Conservation (phyloP, 2,113 vertebrate genomes). For the Mandrillus leucophaeus region DNA sequence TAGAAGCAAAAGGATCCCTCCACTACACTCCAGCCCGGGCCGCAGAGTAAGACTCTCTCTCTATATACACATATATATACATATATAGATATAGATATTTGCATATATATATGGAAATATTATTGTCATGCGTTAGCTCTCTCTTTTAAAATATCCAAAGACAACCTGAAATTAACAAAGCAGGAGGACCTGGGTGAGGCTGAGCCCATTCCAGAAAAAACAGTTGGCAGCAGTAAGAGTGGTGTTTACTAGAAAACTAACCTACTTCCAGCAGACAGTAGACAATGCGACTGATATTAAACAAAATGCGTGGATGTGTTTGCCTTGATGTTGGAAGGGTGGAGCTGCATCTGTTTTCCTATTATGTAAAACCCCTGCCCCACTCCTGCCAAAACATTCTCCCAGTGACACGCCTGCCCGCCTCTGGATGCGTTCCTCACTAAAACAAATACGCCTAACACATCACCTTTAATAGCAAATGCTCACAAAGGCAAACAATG, state of each 20-base stretch:
- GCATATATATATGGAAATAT: background rate
- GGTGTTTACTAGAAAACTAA: slow-evolving; percentile 69
- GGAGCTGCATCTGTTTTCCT: slow-evolving; percentile 36
- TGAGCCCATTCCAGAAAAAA: slow-evolving; percentile 24
- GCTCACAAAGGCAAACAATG: slow-evolving; percentile 68
- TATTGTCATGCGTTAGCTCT: background rate
- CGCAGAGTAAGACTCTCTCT: no score
- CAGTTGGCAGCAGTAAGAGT: background rate
- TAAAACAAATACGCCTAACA: slow-evolving; percentile 74
- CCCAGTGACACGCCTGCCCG: slow-evolving; percentile 52
- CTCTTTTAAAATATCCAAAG: background rate
- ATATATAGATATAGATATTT: no score
- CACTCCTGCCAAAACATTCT: slow-evolving; percentile 63
- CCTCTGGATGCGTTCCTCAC: slow-evolving; percentile 65
- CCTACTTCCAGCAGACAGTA: slow-evolving; percentile 52
- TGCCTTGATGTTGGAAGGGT: slow-evolving; percentile 32
- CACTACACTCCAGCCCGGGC: no score
- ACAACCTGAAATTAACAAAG: background rate
- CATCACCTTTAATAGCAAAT: slow-evolving; percentile 64
- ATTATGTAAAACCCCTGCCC: slow-evolving; percentile 55
- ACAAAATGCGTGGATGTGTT: background rate
- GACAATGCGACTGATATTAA: slow-evolving; percentile 44
- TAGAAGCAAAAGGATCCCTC: background rate
- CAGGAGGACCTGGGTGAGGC: background rate
- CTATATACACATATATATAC: fast-evolving